Percentiles rank a stretch among this genome's conserved stretches.
Conservation (phyloP, 2,888 invertebrate genomes). For the Agrotis exclamationis region DNA sequence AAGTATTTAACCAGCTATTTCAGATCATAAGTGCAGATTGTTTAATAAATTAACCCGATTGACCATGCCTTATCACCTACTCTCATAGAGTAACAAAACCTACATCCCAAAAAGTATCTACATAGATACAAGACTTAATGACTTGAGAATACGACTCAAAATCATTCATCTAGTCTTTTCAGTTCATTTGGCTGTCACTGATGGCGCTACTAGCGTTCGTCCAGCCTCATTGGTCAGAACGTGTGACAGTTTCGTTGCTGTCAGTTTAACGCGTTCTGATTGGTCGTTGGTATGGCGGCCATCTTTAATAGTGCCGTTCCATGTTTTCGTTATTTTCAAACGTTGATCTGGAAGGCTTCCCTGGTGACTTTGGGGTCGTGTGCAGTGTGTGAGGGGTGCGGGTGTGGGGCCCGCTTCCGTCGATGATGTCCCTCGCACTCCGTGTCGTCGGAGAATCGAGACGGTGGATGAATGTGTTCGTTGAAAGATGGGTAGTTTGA, state of each 20-base stretch:
- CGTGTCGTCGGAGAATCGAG: slow-evolving; percentile 95
- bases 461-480: slow-evolving; percentile 96
- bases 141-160: slow-evolving; percentile 44
- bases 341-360: slow-evolving; percentile 95
- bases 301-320: slow-evolving; percentile 47
- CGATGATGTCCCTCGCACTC: slow-evolving; percentile 91
- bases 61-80: slow-evolving; percentile 59
- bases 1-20: slow-evolving; percentile 24
- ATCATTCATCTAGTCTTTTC: slow-evolving; percentile 45
- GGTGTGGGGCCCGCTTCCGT: slow-evolving; percentile 82
- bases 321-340: slow-evolving; percentile 84
- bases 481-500: slow-evolving; percentile 95
- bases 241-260: slow-evolving; percentile 22
- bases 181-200: slow-evolving; percentile 36
- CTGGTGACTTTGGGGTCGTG: slow-evolving; percentile 90
- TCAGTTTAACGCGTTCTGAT: slow-evolving; percentile 27
- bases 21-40: slow-evolving; percentile 40
- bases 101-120: slow-evolving; percentile 50
- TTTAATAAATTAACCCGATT: slow-evolving; percentile 55
- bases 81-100: slow-evolving; percentile 53
- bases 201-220: slow-evolving; percentile 34
- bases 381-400: slow-evolving; percentile 71
- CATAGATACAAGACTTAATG: slow-evolving; percentile 44
- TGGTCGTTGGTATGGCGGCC: slow-evolving; percentile 34
- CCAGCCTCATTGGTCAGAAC: slow-evolving; percentile 24